A percentile compares a stretch with the other conserved stretches of the same genome.
These are phyloP conservation scores for Hemithea aestivaria DNA, from an alignment of 2,888 invertebrate genomes.

Conservation along the genomic window DNA sequence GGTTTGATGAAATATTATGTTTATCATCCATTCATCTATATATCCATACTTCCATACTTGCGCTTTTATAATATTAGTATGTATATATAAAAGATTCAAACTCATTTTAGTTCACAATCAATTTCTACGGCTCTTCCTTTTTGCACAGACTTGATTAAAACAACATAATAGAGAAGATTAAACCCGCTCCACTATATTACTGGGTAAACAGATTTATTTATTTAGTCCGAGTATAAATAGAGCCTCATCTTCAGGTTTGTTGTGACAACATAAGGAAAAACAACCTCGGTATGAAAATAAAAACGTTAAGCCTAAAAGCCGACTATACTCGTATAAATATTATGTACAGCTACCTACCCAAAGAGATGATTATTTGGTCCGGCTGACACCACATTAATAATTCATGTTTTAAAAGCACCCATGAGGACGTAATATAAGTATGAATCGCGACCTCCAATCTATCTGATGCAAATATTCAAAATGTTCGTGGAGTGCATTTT, in stretches of 20 bases:
- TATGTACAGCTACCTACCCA: slow-evolving; percentile 5
- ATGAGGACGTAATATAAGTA: slow-evolving; percentile 18
- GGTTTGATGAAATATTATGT: too few species aligned
- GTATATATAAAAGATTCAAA: too few species aligned
- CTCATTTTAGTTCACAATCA: too few species aligned
- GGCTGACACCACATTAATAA: slow-evolving; percentile 31
- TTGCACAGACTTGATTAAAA: too few species aligned
- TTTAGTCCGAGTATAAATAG: slow-evolving; percentile 19
- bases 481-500: slow-evolving; percentile 19
- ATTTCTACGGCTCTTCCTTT: too few species aligned
- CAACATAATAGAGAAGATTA: slow-evolving; percentile 8
- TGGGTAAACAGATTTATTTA: slow-evolving; percentile 23
- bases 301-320: slow-evolving; percentile 9
- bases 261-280: slow-evolving; percentile 16
- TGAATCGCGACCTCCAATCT: slow-evolving; percentile 17
- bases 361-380: slow-evolving; percentile 22
- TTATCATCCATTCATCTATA: too few species aligned
- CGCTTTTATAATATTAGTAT: too few species aligned
- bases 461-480: slow-evolving; percentile 21
- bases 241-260: slow-evolving; percentile 20
- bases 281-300: slow-evolving; percentile 7
- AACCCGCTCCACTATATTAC: too few species aligned
- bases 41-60: too few species aligned
- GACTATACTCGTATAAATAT: slow-evolving; percentile 4
- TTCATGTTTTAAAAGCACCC: slow-evolving; percentile 31